Evolutionary conservation across 2,113 vertebrate species (phyloP).

Genomic region (Neofelis nebulosa): DNA sequence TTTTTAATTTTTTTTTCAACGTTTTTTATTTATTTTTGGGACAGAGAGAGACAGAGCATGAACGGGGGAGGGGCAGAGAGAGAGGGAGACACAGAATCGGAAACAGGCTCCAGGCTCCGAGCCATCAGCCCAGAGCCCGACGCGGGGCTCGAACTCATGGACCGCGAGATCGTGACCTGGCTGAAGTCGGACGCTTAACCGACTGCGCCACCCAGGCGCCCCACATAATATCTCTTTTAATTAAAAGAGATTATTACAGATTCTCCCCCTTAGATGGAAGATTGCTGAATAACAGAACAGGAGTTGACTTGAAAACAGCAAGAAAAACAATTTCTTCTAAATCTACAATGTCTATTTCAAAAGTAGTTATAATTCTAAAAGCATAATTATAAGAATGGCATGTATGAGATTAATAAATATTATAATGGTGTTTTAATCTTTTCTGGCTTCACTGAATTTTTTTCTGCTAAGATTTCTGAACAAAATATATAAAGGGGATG

Average conservation of each 20-base stretch:
- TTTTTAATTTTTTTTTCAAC: too few relatives aligned
- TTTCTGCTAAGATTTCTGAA: background rate
- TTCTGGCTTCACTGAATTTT: background rate
- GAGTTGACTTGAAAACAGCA: background rate
- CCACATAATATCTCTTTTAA: background rate
- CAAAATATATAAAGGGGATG: background rate
- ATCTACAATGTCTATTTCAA: background rate
- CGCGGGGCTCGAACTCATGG: too few relatives aligned
- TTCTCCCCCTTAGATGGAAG: background rate
- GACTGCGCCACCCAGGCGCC: too few relatives aligned
- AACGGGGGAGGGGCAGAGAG: too few relatives aligned
- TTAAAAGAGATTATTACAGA: background rate
- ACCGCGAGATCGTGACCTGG: too few relatives aligned
- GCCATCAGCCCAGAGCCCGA: too few relatives aligned
- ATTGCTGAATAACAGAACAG: conserved; percentile 25
- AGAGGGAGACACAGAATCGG: too few relatives aligned
- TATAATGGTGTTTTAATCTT: background rate
- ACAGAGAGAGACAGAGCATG: too few relatives aligned
- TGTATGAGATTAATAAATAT: background rate
- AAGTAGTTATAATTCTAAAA: background rate
- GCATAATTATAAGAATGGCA: background rate
- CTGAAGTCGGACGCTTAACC: too few relatives aligned
- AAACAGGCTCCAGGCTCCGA: too few relatives aligned
- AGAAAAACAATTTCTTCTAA: background rate
- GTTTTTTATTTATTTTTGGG: too few relatives aligned